Percentiles rank a stretch among this genome's conserved stretches.
These are phyloP conservation scores for Sphenodon punctatus DNA, from an alignment of 2,797 vertebrate species.

Conservation along the genomic window DNA sequence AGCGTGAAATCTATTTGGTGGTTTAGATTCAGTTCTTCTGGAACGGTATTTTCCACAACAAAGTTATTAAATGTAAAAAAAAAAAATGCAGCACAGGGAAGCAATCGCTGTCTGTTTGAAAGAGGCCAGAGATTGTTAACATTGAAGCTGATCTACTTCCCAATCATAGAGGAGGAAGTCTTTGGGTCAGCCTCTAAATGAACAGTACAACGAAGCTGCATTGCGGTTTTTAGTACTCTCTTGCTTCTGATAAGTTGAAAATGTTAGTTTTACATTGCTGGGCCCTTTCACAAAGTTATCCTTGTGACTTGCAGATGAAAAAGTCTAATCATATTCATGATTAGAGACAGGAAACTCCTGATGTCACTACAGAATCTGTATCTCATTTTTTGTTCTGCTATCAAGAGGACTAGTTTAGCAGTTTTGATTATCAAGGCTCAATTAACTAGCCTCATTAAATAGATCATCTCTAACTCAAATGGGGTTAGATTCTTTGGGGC, in stretches of 20 bases:
- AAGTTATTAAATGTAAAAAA: conserved; percentile 38
- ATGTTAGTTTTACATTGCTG: neutral
- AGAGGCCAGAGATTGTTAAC: conserved; percentile 44
- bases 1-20: conserved; percentile 55
- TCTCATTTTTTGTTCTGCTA: too few relatives aligned
- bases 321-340: too few relatives aligned
- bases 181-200: neutral
- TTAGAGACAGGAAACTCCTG: too few relatives aligned
- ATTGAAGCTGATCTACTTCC: conserved; percentile 27
- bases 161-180: neutral
- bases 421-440: too few relatives aligned
- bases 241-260: neutral
- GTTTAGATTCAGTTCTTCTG: conserved; percentile 34
- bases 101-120: conserved; percentile 33
- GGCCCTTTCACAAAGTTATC: neutral
- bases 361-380: too few relatives aligned
- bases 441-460: too few relatives aligned
- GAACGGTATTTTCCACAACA: conserved; percentile 39
- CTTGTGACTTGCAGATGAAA: too few relatives aligned
- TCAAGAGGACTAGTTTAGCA: too few relatives aligned
- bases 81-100: conserved; percentile 28
- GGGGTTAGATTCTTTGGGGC: too few relatives aligned
- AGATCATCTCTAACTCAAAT: too few relatives aligned
- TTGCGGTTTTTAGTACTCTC: neutral
- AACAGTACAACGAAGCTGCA: neutral